Evolutionary conservation across 2,797 vertebrate species (phyloP).

Genomic region (Syndactyla subalaris): DNA sequence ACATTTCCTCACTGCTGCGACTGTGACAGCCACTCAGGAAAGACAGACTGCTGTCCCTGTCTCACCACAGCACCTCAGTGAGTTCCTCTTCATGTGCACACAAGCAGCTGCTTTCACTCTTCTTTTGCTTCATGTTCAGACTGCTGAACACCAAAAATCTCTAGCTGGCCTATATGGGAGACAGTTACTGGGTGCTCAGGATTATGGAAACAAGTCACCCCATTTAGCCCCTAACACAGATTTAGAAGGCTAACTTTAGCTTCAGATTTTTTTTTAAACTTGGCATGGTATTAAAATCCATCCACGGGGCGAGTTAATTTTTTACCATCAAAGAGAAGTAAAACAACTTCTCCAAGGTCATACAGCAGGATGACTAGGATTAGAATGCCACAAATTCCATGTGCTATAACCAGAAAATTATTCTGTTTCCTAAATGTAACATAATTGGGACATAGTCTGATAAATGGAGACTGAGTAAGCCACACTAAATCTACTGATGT

Average conservation of each 20-base stretch:
- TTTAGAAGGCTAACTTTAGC: slow-evolving; percentile 53
- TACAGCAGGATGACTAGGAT: slow-evolving; percentile 59
- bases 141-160: background rate
- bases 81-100: background rate
- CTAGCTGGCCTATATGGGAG: background rate
- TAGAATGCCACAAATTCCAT: slow-evolving; percentile 67
- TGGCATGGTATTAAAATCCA: slow-evolving; percentile 47
- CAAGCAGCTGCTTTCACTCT: background rate
- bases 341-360: slow-evolving; percentile 51
- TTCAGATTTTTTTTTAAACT: slow-evolving; percentile 43
- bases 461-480: slow-evolving; percentile 59
- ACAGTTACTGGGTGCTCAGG: background rate
- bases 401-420: slow-evolving; percentile 67
- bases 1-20: background rate
- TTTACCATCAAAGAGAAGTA: slow-evolving; percentile 63
- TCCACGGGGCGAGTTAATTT: slow-evolving; percentile 21
- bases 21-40: background rate
- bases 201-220: background rate
- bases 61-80: background rate
- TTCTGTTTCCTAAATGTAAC: slow-evolving; percentile 66
- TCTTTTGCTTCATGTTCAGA: background rate
- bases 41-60: background rate
- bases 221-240: slow-evolving; percentile 49
- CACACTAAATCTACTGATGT: slow-evolving; percentile 69
- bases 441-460: slow-evolving; percentile 65